Evolutionary conservation across 2,113 vertebrate species (phyloP), one percentile per base, ranked within the genome.

Genomic region (Struthidea cinerea): DNA sequence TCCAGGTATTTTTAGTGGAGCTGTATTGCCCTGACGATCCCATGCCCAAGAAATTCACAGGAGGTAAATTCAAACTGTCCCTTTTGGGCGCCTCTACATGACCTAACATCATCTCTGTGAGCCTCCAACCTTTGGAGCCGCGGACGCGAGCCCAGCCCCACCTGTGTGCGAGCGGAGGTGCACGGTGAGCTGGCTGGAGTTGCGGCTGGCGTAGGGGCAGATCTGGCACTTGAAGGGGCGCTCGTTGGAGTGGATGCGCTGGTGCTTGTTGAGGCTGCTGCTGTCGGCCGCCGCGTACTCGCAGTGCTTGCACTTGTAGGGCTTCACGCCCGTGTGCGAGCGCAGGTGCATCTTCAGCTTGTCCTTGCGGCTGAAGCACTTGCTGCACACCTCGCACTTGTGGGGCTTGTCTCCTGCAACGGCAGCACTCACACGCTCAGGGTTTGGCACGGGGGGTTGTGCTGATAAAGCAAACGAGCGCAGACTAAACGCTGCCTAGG

Each of bases 151-250:
- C 6, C 0, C 3, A 2, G 1, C 1, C 75, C 15, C 63, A 82
- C 98, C 98, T 4, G 98, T 99, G 98, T 99, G 99, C 0, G 99
- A 99, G 56, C 99, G 98, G 35, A 99, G 99, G 94, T 99, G 99
- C 18, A 99, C 99, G 2, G 99, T 99, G 81, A 99, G 99, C 95
- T 99, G 99, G 98, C 99, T 99, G 85, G 99, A 99, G 98, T 99
- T 99, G 92, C 98, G 98, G 97, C 99, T 99, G 92, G 99, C 99
- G 0, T 99, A 99, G 4, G 99, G 99, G 77, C 99, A 99, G 97
- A 99, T 99, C 98, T 99, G 99, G 94, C 99, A 99, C 53, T 99
- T 99, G 81, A 99, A 99, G 30, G 99, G 99, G 20, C 99, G 98
- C 86, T 99, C 99, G 2, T 99, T 98, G 0, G 99, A 99, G 96